Evolutionary conservation across 2,113 vertebrate genomes (phyloP), one percentile per base, ranked within the genome.

Genomic region (Leucopsar rothschildi): DNA sequence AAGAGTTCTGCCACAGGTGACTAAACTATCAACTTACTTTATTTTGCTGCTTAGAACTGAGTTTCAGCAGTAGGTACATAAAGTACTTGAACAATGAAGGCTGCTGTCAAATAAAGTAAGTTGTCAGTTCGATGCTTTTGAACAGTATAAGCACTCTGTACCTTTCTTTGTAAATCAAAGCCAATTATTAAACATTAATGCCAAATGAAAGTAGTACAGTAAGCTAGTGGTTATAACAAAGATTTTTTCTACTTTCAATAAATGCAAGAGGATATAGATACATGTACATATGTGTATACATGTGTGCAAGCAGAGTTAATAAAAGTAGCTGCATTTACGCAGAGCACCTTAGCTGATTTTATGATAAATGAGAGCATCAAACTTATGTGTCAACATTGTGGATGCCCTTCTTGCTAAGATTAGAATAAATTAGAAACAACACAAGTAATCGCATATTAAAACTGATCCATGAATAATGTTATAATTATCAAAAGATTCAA

Each of bases 251-350:
- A 39, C 16, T 28, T 72, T 20, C 15, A 82, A 19, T 33, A 85
- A 82, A 72, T 56, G 3, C 25, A 68, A 42, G 15, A 59, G 6
- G 27, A 60, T 37, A 39, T 1, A 88, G 11, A 61, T 7, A 35
- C 4, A 24, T 3, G 7, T 33, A 47, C 11, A 2, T 3, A 6
- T 5, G 6, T 17, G 6, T 5, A 33, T 12, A 37, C 3, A 52
- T 7, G 24, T 0, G 1, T 21, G 33, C 23, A 40, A 42, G 20
- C 29, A 63, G 9, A 72, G 52, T 40, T 55, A 49, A 50, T 19
- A 0, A 14, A 39, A 39, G 12, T 14, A 56, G 28, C 5, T 70
- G 33, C 53, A 77, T 57, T 85, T 69, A 27, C 15, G 33, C 47
- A 86, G 29, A 82, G 29, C 23, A 60, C 12, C 11, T 40, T 6